Evolutionary conservation across 2,797 vertebrate species (phyloP).

Genomic region (Adrianichthys oophorus): DNA sequence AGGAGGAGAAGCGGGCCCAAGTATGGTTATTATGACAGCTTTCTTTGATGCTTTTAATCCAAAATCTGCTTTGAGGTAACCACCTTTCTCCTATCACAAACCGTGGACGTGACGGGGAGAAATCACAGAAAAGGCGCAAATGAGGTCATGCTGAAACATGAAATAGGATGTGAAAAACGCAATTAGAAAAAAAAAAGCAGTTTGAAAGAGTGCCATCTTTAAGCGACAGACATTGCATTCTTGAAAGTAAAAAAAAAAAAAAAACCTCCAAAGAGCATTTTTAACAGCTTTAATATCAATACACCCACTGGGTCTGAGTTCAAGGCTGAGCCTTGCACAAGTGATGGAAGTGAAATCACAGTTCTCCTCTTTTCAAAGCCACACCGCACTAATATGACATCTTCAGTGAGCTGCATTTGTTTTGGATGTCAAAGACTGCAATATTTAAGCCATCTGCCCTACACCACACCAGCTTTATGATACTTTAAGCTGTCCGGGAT

Average conservation of each 20-base stretch:
- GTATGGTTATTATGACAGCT: slow-evolving; percentile 40
- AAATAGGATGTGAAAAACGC: slow-evolving; percentile 34
- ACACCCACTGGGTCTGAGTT: slow-evolving; percentile 1
- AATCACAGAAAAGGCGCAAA: slow-evolving; percentile 49
- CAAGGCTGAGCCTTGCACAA: slow-evolving; percentile 1
- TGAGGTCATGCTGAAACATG: slow-evolving; percentile 60
- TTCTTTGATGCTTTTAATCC: slow-evolving; percentile 33
- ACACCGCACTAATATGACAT: slow-evolving; percentile 6
- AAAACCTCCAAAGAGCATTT: slow-evolving; percentile 13
- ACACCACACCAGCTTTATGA: too few species aligned
- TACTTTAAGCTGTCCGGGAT: too few species aligned
- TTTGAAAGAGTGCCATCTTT: slow-evolving; percentile 33
- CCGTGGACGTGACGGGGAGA: slow-evolving; percentile 16
- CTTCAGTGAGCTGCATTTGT: slow-evolving; percentile 1
- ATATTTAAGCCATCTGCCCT: background rate
- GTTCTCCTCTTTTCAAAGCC: slow-evolving; percentile 2
- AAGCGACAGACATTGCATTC: slow-evolving; percentile 18
- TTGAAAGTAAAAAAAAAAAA: background rate
- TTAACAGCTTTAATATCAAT: slow-evolving; percentile 6
- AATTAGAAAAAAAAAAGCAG: slow-evolving; percentile 28
- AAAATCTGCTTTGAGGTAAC: slow-evolving; percentile 21
- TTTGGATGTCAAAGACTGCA: background rate
- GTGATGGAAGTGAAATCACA: slow-evolving; percentile 15
- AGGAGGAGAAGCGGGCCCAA: slow-evolving; percentile 2
- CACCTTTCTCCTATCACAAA: slow-evolving; percentile 39